Percentiles rank a stretch among this genome's conserved stretches.
Conservation (phyloP, 2,113 vertebrate species). For the Trichomycterus rosablanca region DNA sequence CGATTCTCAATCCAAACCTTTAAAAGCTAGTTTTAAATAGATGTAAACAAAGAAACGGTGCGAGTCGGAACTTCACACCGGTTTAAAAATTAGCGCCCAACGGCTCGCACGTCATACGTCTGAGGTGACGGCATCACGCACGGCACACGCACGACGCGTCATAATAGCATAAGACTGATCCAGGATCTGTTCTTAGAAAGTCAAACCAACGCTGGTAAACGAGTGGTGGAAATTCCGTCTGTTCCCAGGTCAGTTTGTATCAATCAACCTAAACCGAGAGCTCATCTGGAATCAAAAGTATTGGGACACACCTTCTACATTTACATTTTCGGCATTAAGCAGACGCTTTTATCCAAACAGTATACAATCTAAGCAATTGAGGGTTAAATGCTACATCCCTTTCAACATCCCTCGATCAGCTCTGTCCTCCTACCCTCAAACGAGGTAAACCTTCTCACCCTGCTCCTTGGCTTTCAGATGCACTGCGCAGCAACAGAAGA, state of each 20-base stretch:
- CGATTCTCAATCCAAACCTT: not conserved
- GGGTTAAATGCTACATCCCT: too few species aligned
- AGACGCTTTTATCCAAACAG: too few species aligned
- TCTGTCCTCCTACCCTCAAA: too few species aligned
- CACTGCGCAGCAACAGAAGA: too few species aligned
- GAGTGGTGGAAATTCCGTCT: not conserved
- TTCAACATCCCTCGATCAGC: too few species aligned
- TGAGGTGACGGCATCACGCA: constrained; percentile 45
- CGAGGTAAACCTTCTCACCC: too few species aligned
- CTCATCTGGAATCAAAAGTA: too few species aligned
- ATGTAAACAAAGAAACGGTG: not conserved
- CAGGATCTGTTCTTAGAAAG: not conserved
- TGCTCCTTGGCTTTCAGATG: too few species aligned
- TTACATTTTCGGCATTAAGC: not conserved
- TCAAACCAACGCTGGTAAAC: not conserved
- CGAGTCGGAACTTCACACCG: not conserved
- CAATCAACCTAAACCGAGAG: too few species aligned
- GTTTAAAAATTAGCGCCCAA: constrained; percentile 76
- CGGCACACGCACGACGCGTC: not conserved
- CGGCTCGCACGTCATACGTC: constrained; percentile 52
- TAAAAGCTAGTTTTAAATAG: not conserved
- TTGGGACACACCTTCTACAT: too few species aligned
- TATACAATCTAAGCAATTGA: too few species aligned
- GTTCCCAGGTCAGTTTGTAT: not conserved
- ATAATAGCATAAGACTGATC: not conserved